Conservation (phyloP, 1,140 invertebrate species). For the Drosophila willistoni region DNA sequence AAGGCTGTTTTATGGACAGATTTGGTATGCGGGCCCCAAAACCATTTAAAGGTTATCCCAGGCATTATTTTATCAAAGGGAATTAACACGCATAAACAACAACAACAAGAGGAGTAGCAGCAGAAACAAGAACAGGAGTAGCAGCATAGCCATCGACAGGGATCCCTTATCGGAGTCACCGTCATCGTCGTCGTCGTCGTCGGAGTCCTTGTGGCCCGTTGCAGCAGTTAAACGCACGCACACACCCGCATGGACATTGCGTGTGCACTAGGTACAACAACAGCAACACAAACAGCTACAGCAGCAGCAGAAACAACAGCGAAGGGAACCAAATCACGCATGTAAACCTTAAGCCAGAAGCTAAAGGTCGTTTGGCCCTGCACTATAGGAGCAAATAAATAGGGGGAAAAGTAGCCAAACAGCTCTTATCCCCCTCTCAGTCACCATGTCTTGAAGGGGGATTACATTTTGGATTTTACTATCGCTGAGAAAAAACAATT, state of each 20-base stretch:
- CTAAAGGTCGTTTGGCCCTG: slow-evolving; percentile 34
- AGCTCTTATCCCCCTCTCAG: neutral
- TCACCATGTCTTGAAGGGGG: neutral
- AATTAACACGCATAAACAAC: slow-evolving; percentile 80
- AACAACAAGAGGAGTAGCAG: slow-evolving; percentile 38
- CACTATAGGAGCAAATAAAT: slow-evolving; percentile 72
- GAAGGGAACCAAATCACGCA: slow-evolving; percentile 45
- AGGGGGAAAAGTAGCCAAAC: slow-evolving; percentile 35
- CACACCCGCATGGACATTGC: slow-evolving; percentile 63
- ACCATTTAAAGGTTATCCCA: slow-evolving; percentile 78
- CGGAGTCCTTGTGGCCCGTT: slow-evolving; percentile 30
- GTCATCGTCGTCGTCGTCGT: neutral
- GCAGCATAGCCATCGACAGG: slow-evolving; percentile 26
- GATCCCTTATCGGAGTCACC: slow-evolving; percentile 50
- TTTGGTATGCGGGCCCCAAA: slow-evolving; percentile 65
- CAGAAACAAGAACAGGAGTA: slow-evolving; percentile 15
- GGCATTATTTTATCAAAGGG: slow-evolving; percentile 81
- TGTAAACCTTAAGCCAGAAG: slow-evolving; percentile 31
- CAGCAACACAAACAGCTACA: neutral
- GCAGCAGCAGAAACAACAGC: slow-evolving; percentile 4
- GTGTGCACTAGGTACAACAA: slow-evolving; percentile 43
- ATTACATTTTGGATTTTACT: neutral
- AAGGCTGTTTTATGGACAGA: slow-evolving; percentile 49
- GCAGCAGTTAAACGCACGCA: slow-evolving; percentile 74
- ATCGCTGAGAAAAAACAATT: neutral